phyloP scores from a whole-genome alignment of 1,140 invertebrate genomes.

The Drosophila ironensis region DNA sequence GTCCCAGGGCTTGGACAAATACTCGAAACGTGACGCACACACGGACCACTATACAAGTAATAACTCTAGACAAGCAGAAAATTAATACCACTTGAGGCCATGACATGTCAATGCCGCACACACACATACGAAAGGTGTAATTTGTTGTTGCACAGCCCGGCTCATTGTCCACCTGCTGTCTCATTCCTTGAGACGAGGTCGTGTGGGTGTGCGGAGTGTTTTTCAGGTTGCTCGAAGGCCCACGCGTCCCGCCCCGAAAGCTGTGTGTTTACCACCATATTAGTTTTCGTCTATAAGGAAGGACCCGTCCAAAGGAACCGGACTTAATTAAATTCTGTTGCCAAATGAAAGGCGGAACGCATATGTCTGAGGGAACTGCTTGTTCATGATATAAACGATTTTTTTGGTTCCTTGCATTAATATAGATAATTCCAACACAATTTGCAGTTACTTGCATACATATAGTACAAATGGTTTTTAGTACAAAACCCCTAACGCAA shows the following conservation, averaged over 20 bases:
- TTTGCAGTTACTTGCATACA: no score
- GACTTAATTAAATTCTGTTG: conserved; percentile 60
- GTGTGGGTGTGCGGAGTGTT: neutral
- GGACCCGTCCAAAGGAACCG: conserved; percentile 26
- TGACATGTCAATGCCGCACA: conserved; percentile 40
- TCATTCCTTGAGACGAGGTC: neutral
- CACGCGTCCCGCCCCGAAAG: conserved; percentile 18
- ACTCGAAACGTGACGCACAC: conserved; percentile 48
- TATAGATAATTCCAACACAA: no score
- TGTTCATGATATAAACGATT: no score
- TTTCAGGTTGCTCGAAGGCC: conserved; percentile 27
- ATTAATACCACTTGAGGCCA: conserved; percentile 73
- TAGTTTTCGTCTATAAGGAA: conserved; percentile 31
- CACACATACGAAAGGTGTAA: conserved; percentile 42
- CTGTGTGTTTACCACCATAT: conserved; percentile 49
- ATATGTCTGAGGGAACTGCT: no score
- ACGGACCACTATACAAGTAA: conserved; percentile 72
- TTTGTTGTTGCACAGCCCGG: no score
- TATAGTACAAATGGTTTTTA: no score
- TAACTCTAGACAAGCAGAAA: conserved; percentile 79
- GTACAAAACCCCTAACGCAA: no score
- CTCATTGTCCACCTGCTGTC: neutral
- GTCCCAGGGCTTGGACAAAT: conserved; percentile 21
- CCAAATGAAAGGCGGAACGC: conserved; percentile 20
- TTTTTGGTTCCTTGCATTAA: no score